Percentiles rank a stretch among this genome's conserved stretches.
Evolutionary conservation across 64 coral and sea anemone species (phyloP).

Genomic region (Pocillopora damicornis): DNA sequence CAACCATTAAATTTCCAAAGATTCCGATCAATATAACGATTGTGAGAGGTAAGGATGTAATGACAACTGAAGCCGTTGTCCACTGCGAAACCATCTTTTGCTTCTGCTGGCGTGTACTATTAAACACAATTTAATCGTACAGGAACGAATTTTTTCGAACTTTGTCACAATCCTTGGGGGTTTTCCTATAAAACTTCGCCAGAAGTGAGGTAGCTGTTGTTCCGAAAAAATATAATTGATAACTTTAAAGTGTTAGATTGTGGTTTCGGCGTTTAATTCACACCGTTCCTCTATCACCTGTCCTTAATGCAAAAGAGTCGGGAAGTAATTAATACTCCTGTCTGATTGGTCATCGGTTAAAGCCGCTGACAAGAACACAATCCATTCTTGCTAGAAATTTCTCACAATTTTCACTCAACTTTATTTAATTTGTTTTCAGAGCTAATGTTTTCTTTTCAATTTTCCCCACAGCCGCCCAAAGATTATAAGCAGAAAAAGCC

Average conservation of each 20-base stretch:
- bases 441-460: no score
- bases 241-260: neutral
- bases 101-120: neutral
- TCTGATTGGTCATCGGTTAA: neutral
- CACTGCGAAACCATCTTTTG: neutral
- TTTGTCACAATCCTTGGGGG: neutral
- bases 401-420: neutral
- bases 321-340: neutral
- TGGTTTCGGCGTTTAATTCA: neutral
- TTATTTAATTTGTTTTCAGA: neutral
- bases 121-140: neutral
- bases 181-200: no score
- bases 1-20: conserved; percentile 59
- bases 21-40: conserved; percentile 52
- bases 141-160: neutral
- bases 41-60: neutral
- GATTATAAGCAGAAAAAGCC: no score
- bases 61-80: conserved; percentile 6
- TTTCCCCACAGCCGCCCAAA: no score
- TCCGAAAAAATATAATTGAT: neutral
- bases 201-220: neutral
- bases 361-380: neutral
- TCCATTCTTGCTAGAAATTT: neutral
- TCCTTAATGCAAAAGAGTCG: neutral
- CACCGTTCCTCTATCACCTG: neutral